A percentile compares a stretch with the other conserved stretches of the same genome.
Conservation (phyloP, 2,797 vertebrate genomes). For the Gastrophryne carolinensis region DNA sequence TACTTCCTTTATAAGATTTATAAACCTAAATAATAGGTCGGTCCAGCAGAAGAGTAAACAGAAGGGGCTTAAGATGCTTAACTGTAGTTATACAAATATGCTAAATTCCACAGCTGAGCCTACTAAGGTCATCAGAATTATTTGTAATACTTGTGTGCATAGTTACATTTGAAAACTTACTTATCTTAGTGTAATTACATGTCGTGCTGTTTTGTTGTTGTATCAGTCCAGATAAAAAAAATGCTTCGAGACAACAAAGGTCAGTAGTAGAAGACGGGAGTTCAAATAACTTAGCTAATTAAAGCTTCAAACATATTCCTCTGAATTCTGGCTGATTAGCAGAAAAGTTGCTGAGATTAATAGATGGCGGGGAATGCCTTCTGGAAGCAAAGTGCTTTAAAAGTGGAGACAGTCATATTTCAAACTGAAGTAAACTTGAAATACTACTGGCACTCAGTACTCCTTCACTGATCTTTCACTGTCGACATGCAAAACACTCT, state of each 20-base stretch:
- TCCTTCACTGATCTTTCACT: constrained; percentile 19
- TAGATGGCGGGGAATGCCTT: constrained; percentile 38
- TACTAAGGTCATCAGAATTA: neutral
- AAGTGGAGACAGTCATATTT: constrained; percentile 51
- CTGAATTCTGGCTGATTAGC: neutral
- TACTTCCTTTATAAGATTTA: too few relatives aligned
- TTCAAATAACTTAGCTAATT: constrained; percentile 42
- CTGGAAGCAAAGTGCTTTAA: constrained; percentile 41
- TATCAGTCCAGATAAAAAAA: neutral
- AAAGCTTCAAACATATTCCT: constrained; percentile 32
- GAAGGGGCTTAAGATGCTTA: too few relatives aligned
- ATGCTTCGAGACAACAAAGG: constrained; percentile 3
- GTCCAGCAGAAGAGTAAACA: too few relatives aligned
- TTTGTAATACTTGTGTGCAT: neutral
- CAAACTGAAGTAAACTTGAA: constrained; percentile 37
- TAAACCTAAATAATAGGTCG: too few relatives aligned
- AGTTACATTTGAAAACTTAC: neutral
- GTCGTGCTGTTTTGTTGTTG: neutral
- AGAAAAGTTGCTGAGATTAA: constrained; percentile 1
- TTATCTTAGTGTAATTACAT: neutral
- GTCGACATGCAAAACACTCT: constrained; percentile 23
- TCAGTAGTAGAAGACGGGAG: neutral
- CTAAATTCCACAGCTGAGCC: neutral
- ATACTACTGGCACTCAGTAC: constrained; percentile 16
- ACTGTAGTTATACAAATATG: constrained; percentile 22